Evolutionary conservation across 2,113 vertebrate species (phyloP), one percentile per base, ranked within the genome.

Genomic region (Coreoperca whiteheadi): DNA sequence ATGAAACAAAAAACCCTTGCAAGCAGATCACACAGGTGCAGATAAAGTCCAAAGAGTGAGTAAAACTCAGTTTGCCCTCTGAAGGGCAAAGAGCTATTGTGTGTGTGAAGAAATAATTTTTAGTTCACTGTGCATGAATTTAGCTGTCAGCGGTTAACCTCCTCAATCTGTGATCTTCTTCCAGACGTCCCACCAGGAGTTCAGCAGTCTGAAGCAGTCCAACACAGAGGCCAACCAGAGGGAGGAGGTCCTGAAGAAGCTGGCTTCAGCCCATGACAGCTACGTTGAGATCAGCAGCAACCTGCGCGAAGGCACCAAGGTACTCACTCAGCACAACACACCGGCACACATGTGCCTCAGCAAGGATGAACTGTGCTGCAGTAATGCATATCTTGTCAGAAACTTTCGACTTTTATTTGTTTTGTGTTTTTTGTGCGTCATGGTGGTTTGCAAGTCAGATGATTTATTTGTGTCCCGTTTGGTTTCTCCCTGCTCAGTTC

Each of bases 241-340:
- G 93, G 98, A 99, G 94, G 98, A 99, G 89, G 96, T 99, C 82
- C 88, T 99, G 90, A 99, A 99, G 95, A 99, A 98, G 90, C 96
- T 99, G 86, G 98, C 98, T 69, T 95, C 97, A 4, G 98, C 98
- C 28, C 97, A 99, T 68, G 98, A 99, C 94, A 99, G 97, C 94
- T 99, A 99, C 43, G 94, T 99, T 53, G 98, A 99, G 94, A 98
- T 99, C 91, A 96, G 96, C 82, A 96, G 85, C 81, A 99, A 99
- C 93, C 94, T 99, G 91, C 97, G 93, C 81, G 98, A 99, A 94
- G 98, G 98, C 91, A 99, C 98, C 76, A 99, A 99, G 97, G 98
- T 99, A 87, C 72, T 46, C 57, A 1, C 65, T 77, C 88, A 53
- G 85, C 80, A 69, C 82, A 74, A 50, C 50, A 20, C 54, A 6